Evolutionary conservation across 2,888 invertebrate genomes (phyloP).

Genomic region (Prosopocoilus inquinatus): DNA sequence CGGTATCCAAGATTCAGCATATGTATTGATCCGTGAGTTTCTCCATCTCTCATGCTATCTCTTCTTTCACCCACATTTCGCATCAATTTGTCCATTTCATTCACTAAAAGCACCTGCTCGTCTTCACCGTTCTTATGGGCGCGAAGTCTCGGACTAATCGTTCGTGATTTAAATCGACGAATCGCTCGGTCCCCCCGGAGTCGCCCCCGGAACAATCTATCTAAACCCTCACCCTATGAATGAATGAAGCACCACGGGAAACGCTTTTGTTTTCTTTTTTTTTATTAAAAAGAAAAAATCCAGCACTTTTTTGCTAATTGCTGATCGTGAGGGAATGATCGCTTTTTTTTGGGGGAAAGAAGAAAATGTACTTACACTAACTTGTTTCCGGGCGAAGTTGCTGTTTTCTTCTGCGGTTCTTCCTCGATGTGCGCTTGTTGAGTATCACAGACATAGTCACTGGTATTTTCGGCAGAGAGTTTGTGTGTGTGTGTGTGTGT

Average conservation of each 20-base stretch:
- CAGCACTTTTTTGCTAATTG: too few species aligned
- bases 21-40: constrained; percentile 42
- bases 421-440: constrained; percentile 12
- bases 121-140: constrained; percentile 15
- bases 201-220: neutral
- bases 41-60: constrained; percentile 38
- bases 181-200: neutral
- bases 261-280: too few species aligned
- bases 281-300: too few species aligned
- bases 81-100: constrained; percentile 37
- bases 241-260: too few species aligned
- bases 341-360: neutral
- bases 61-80: constrained; percentile 38
- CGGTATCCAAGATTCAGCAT: constrained; percentile 35
- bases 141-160: neutral
- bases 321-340: too few species aligned
- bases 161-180: neutral
- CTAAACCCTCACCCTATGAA: neutral
- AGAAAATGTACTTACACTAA: constrained; percentile 6
- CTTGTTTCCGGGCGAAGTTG: constrained; percentile 8
- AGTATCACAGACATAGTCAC: constrained; percentile 42
- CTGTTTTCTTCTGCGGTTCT: constrained; percentile 11
- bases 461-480: constrained; percentile 12
- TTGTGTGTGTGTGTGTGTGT: neutral
- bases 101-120: constrained; percentile 36